These are phyloP conservation scores for Drosophila stalkeri DNA, from an alignment of 2,888 invertebrate genomes.

Conservation along the genomic window DNA sequence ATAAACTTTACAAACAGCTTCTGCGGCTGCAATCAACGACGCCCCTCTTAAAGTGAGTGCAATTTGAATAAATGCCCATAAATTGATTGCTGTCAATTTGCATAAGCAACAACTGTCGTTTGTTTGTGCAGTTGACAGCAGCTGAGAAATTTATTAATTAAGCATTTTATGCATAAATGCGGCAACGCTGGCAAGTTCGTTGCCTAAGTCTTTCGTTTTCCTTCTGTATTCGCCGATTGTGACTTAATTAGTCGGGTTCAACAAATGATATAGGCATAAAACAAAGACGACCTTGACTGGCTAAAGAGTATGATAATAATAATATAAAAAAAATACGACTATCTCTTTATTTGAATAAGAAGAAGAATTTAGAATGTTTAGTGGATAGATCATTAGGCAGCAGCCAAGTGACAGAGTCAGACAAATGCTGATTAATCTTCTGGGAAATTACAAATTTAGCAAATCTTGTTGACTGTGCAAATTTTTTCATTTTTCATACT, in stretches of 20 bases:
- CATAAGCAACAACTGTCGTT: conserved; percentile 37
- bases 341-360: background rate
- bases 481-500: background rate
- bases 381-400: conserved; percentile 5
- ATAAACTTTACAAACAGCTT: conserved; percentile 33
- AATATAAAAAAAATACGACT: conserved; percentile 7
- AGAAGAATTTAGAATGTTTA: conserved; percentile 1
- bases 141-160: conserved; percentile 40
- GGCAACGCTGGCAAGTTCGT: conserved; percentile 46
- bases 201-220: conserved; percentile 70
- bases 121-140: conserved; percentile 53
- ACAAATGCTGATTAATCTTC: background rate
- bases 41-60: conserved; percentile 68
- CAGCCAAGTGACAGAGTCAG: background rate
- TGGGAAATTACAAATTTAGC: background rate
- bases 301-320: conserved; percentile 41
- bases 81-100: conserved; percentile 41
- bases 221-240: conserved; percentile 16
- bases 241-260: conserved; percentile 59
- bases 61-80: conserved; percentile 60
- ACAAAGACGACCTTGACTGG: conserved; percentile 41
- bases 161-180: conserved; percentile 20
- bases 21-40: conserved; percentile 35
- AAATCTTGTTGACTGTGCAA: background rate
- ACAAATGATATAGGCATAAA: conserved; percentile 34